These are phyloP conservation scores for Brachyhypopomus gauderio DNA, from an alignment of 2,113 vertebrate species.

Conservation along the genomic window DNA sequence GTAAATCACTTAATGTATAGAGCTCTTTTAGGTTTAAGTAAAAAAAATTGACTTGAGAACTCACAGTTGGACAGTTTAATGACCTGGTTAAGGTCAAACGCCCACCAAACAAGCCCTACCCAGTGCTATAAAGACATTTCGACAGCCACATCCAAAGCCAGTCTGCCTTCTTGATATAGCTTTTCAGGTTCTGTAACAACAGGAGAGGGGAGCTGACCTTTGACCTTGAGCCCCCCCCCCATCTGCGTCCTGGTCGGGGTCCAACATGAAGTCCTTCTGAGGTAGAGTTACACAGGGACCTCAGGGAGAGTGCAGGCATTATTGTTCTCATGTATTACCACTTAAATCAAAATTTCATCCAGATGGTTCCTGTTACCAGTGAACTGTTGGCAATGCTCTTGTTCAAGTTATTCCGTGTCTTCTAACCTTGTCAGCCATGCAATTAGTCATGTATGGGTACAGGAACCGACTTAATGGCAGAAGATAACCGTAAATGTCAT, in stretches of 20 bases:
- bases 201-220: not conserved
- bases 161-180: not conserved
- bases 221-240: conserved; percentile 5
- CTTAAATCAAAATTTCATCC: conserved; percentile 53
- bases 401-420: conserved; percentile 43
- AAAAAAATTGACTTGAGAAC: too few relatives aligned
- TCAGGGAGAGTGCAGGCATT: conserved; percentile 31
- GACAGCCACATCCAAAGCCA: conserved; percentile 1
- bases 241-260: not conserved
- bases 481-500: conserved; percentile 17
- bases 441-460: conserved; percentile 24
- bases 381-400: conserved; percentile 27
- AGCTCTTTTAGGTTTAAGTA: too few relatives aligned
- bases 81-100: not conserved
- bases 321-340: conserved; percentile 54
- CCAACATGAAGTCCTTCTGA: not conserved
- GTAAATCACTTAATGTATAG: not conserved
- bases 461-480: not conserved
- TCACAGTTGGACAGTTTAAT: not conserved
- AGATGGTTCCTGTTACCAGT: conserved; percentile 53
- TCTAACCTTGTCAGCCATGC: conserved; percentile 30
- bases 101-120: not conserved
- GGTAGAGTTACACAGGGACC: conserved; percentile 42
- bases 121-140: not conserved
- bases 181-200: not conserved